phyloP scores from a whole-genome alignment of 2,113 vertebrate genomes.

The Erinaceus europaeus region DNA sequence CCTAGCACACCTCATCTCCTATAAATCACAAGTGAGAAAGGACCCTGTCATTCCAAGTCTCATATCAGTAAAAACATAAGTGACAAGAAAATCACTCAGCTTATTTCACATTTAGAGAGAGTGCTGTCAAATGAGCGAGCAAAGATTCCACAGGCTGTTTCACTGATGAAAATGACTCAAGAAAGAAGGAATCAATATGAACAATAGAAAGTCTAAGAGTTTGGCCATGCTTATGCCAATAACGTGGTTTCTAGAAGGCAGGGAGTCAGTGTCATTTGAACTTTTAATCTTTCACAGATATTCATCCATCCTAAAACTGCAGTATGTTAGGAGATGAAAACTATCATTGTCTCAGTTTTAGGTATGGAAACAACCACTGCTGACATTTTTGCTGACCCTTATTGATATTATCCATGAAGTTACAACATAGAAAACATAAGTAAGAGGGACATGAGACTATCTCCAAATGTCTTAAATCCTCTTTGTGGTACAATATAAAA shows the following conservation, averaged over 20 bases:
- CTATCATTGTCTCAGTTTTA: background rate
- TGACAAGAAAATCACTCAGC: conserved; percentile 56
- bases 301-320: background rate
- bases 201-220: background rate
- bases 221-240: background rate
- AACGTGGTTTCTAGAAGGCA: conserved; percentile 27
- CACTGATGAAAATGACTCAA: conserved; percentile 21
- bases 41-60: background rate
- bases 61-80: conserved; percentile 43
- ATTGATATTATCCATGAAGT: background rate
- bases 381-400: conserved; percentile 1
- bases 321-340: background rate
- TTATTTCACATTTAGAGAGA: conserved; percentile 17
- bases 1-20: background rate
- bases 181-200: background rate
- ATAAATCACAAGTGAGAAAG: conserved; percentile 43
- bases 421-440: background rate
- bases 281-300: conserved; percentile 9
- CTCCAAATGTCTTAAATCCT: background rate
- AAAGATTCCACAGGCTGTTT: conserved; percentile 24
- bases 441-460: background rate
- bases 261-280: background rate
- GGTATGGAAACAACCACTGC: background rate
- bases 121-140: conserved; percentile 31
- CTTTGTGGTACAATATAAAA: background rate